Evolutionary conservation across 2,113 vertebrate genomes (phyloP).

Genomic region (Menura novaehollandiae): DNA sequence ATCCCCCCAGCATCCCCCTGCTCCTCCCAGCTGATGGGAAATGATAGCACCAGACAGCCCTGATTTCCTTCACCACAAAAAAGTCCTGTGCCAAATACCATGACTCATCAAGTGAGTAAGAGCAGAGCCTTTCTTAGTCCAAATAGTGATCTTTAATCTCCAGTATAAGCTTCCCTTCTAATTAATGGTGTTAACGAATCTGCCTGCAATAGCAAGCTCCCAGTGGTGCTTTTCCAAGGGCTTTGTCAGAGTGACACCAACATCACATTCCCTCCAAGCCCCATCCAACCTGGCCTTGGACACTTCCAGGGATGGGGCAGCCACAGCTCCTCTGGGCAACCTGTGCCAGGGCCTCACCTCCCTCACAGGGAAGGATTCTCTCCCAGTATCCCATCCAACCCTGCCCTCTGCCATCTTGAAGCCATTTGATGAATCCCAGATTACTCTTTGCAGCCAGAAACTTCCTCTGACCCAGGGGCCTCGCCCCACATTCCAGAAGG

Average conservation of each 20-base stretch:
- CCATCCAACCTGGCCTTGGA: accelerated
- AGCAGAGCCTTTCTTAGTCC: background rate
- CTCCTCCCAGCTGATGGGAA: background rate
- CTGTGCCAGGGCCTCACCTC: background rate
- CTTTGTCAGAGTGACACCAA: background rate
- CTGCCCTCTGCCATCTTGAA: background rate
- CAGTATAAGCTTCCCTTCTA: background rate
- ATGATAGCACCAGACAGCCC: background rate
- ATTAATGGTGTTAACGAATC: background rate
- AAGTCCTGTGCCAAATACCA: background rate
- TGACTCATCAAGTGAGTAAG: background rate
- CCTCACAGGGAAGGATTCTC: accelerated
- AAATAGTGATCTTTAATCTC: background rate
- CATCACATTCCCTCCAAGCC: background rate
- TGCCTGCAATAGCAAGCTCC: background rate
- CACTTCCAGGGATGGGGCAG: background rate
- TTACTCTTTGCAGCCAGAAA: background rate
- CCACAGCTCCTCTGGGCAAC: background rate
- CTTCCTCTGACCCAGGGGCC: background rate
- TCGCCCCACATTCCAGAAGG: background rate
- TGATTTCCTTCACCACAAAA: accelerated
- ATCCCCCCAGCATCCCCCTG: background rate
- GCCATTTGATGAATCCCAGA: background rate
- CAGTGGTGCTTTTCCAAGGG: background rate
- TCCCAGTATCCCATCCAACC: background rate